Conservation (phyloP, 2,113 vertebrate genomes). For the Lontra canadensis region DNA sequence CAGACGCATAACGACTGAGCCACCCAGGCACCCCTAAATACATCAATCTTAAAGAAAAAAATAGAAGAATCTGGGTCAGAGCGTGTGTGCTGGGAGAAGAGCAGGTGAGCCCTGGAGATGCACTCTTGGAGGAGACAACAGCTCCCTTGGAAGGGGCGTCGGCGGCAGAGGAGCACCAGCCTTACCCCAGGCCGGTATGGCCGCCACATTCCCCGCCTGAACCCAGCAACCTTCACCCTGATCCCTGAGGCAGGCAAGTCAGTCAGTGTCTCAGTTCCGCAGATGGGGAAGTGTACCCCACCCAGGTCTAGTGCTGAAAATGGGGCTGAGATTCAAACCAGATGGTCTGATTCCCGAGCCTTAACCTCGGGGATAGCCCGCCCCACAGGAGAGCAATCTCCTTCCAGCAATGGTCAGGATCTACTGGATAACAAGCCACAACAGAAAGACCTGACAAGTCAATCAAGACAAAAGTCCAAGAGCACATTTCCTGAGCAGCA, state of each 20-base stretch:
- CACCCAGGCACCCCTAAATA: no score
- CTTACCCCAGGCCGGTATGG: accelerated
- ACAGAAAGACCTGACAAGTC: background rate
- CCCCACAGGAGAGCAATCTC: background rate
- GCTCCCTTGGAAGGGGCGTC: accelerated
- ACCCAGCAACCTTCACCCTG: background rate
- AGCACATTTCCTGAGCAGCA: accelerated
- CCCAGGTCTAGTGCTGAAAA: accelerated
- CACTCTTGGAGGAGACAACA: accelerated
- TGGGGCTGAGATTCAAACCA: background rate
- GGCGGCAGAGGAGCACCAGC: accelerated
- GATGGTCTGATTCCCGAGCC: background rate
- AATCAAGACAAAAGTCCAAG: accelerated
- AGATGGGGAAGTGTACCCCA: accelerated
- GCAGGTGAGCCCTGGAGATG: accelerated
- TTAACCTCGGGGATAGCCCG: accelerated
- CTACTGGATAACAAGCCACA: accelerated
- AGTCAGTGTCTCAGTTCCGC: accelerated
- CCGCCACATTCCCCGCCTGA: accelerated
- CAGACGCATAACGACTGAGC: no score
- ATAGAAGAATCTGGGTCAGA: background rate
- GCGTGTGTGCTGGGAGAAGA: accelerated
- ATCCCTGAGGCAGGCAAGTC: accelerated
- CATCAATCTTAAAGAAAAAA: background rate
- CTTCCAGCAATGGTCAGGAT: accelerated